These are phyloP conservation scores for Caenorhabditis latens DNA, from an alignment of 1,140 invertebrate genomes.

Conservation along the genomic window DNA sequence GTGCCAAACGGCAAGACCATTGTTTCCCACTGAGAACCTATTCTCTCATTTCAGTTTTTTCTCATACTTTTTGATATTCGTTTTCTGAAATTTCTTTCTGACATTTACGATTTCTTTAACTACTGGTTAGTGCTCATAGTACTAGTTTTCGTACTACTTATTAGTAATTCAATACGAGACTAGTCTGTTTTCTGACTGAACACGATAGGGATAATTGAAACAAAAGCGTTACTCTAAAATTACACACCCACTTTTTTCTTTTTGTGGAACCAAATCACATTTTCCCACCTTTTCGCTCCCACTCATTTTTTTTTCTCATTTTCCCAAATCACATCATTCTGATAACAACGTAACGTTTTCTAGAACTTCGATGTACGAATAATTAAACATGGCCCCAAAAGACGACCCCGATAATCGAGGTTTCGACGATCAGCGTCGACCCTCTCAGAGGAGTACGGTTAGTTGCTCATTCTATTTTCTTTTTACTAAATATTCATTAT, in stretches of 20 bases:
- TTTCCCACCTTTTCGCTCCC: too few relatives aligned
- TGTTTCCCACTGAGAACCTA: neutral
- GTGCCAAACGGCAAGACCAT: conserved; percentile 24
- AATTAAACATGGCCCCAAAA: conserved; percentile 50
- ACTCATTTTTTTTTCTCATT: neutral
- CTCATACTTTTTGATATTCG: neutral
- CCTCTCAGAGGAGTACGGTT: conserved; percentile 50
- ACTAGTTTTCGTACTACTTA: neutral
- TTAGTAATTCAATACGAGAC: neutral
- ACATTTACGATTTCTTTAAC: neutral
- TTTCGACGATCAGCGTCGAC: conserved; percentile 53
- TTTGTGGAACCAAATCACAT: too few relatives aligned
- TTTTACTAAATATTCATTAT: too few relatives aligned
- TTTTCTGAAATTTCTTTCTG: neutral
- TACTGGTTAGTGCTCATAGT: too few relatives aligned
- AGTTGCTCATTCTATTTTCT: neutral
- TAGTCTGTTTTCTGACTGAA: neutral
- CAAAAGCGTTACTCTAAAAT: neutral
- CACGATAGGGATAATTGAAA: neutral
- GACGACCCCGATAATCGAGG: conserved; percentile 45
- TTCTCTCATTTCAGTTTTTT: neutral
- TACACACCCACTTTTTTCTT: too few relatives aligned
- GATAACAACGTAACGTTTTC: neutral
- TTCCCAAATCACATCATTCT: neutral
- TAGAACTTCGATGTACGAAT: conserved; percentile 39